phyloP scores from a whole-genome alignment of 2,797 vertebrate species.

The Enteromius mattozi region DNA sequence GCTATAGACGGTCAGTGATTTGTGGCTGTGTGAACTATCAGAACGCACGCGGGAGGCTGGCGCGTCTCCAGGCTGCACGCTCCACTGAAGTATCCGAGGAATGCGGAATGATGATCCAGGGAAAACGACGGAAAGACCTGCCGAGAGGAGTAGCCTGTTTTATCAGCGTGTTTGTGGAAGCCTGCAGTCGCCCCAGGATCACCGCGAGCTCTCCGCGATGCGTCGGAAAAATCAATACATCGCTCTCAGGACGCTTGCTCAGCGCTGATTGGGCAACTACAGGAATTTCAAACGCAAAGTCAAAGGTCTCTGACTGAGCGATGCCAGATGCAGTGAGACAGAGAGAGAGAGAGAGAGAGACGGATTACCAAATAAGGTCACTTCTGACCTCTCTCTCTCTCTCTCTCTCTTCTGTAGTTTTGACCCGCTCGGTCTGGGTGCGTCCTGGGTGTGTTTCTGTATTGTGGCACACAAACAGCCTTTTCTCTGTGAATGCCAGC shows the following conservation, averaged over 20 bases:
- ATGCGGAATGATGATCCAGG: constrained; percentile 15
- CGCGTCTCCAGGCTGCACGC: neutral
- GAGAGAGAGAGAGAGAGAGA: constrained; percentile 49
- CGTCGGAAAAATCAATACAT: constrained; percentile 71
- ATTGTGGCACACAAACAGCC: constrained; percentile 11
- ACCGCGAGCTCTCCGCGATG: constrained; percentile 52
- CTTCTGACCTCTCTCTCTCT: constrained; percentile 67
- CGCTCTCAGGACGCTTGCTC: constrained; percentile 33
- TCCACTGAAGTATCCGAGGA: neutral
- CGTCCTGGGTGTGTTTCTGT: constrained; percentile 49
- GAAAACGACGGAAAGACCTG: neutral
- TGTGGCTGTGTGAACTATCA: neutral
- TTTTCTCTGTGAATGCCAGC: constrained; percentile 28
- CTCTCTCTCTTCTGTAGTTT: neutral
- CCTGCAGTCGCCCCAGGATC: constrained; percentile 60
- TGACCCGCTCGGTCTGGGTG: constrained; percentile 25
- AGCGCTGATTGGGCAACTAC: constrained; percentile 64
- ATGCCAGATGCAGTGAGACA: constrained; percentile 65
- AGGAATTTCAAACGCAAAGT: constrained; percentile 62
- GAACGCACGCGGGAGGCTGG: neutral
- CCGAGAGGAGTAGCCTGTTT: neutral
- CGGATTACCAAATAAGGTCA: constrained; percentile 80
- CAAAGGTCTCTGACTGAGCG: constrained; percentile 64
- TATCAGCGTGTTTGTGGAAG: constrained; percentile 65
- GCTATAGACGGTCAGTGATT: neutral